A percentile compares a stretch with the other conserved stretches of the same genome.
phyloP scores from a whole-genome alignment of 2,113 vertebrate genomes.

The Thamnaconus septentrionalis region DNA sequence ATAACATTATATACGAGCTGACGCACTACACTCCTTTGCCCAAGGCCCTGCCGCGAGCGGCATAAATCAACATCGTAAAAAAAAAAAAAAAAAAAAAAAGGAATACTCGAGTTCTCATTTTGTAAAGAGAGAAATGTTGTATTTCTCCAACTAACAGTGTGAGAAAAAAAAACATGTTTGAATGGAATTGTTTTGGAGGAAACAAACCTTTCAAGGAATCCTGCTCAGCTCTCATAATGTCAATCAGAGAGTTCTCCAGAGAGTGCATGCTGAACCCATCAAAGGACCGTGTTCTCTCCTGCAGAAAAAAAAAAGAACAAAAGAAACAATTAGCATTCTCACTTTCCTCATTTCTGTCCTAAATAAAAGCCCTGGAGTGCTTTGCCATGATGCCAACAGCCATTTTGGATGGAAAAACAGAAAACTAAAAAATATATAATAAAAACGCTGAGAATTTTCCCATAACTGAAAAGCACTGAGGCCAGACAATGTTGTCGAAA shows the following conservation, averaged over 20 bases:
- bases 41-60: no score
- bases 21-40: no score
- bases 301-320: constrained; percentile 62
- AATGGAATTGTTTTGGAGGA: constrained; percentile 26
- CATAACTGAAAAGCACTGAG: constrained; percentile 1
- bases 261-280: constrained; percentile 95
- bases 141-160: not conserved
- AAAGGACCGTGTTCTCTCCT: constrained; percentile 96
- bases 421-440: constrained; percentile 12
- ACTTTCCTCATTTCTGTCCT: constrained; percentile 21
- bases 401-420: constrained; percentile 14
- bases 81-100: no score
- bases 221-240: constrained; percentile 99
- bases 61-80: no score
- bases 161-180: not conserved
- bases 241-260: constrained; percentile 97
- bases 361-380: constrained; percentile 13
- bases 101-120: no score
- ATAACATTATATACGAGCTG: no score
- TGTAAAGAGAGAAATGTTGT: no score
- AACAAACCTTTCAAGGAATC: constrained; percentile 98
- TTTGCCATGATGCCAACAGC: constrained; percentile 21
- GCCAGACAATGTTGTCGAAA: not conserved
- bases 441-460: not conserved
- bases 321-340: constrained; percentile 48